phyloP scores from a whole-genome alignment of 2,888 invertebrate species.

The Rotaria magnacalcarata region DNA sequence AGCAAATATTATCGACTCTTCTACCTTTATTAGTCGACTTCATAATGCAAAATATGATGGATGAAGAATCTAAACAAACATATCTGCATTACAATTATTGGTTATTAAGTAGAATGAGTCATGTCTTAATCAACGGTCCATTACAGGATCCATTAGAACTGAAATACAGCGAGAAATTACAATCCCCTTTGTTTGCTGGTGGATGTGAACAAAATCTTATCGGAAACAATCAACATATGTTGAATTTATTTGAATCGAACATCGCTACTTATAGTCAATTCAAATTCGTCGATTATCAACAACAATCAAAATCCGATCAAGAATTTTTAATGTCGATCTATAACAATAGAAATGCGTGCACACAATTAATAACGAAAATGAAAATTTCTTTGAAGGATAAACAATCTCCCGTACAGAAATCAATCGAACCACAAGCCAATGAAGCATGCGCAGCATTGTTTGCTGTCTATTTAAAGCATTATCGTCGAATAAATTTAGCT shows the following conservation, averaged over 20 bases:
- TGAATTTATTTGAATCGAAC: no score
- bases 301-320: background rate
- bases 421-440: background rate
- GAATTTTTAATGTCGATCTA: background rate
- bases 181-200: no score
- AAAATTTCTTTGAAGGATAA: background rate
- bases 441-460: background rate
- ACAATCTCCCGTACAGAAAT: background rate
- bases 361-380: background rate
- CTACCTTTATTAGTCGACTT: no score
- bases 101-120: background rate
- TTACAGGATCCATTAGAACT: background rate
- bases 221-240: no score
- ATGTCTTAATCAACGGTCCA: background rate
- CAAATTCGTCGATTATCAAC: background rate
- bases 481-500: background rate
- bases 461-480: constrained; percentile 16
- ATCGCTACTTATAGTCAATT: no score
- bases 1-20: no score
- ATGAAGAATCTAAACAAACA: background rate
- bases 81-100: background rate
- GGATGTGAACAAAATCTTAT: no score
- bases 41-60: background rate
- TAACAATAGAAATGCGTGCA: background rate
- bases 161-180: background rate